Evolutionary conservation across 2,113 vertebrate species (phyloP).

Genomic region (Misgurnus anguillicaudatus): DNA sequence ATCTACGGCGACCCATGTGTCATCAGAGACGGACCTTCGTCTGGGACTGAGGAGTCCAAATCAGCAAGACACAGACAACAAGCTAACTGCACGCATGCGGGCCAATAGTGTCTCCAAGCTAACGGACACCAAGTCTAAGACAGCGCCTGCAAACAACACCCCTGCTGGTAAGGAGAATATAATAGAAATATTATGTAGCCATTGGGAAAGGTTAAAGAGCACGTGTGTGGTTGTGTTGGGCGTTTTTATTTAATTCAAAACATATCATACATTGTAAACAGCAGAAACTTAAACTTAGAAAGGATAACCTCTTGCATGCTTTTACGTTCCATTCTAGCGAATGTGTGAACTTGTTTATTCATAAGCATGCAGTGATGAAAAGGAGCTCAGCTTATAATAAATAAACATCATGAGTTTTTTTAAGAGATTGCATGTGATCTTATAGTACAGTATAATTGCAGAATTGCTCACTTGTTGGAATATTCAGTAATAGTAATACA

Average conservation of each 20-base stretch:
- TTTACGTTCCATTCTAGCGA: neutral
- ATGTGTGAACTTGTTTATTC: neutral
- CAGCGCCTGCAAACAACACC: constrained; percentile 83
- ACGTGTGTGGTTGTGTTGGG: too few species aligned
- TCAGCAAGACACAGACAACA: constrained; percentile 71
- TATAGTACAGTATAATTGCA: neutral
- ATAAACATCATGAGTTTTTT: neutral
- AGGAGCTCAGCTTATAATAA: neutral
- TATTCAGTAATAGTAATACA: neutral
- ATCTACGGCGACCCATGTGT: constrained; percentile 70
- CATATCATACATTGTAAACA: too few species aligned
- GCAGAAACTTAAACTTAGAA: too few species aligned
- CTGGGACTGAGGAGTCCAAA: constrained; percentile 82
- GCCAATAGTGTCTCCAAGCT: constrained; percentile 97
- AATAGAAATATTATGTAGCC: too few species aligned
- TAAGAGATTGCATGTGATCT: neutral
- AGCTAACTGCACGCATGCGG: constrained; percentile 87
- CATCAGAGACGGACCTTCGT: constrained; percentile 84
- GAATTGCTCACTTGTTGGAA: neutral
- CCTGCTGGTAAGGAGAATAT: constrained; percentile 84
- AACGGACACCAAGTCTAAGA: constrained; percentile 86
- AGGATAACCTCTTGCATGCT: neutral
- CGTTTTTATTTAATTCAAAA: too few species aligned
- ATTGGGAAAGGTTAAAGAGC: neutral
- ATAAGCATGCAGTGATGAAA: constrained; percentile 12